Conservation (phyloP, 2,888 invertebrate species). For the Andrena hattorfiana region DNA sequence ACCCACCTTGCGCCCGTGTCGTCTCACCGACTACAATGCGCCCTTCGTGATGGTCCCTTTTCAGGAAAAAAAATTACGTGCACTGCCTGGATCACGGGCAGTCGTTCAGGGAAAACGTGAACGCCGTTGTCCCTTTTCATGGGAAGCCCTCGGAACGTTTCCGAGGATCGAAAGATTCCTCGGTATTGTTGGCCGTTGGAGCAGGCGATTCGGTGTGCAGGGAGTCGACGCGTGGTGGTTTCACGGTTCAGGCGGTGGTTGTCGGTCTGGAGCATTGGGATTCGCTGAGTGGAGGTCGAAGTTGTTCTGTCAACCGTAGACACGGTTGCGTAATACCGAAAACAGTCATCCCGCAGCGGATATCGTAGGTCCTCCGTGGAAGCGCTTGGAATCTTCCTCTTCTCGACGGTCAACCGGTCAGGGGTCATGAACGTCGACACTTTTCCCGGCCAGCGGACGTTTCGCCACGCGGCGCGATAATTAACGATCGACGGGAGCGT, state of each 20-base stretch:
- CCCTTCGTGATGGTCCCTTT: not conserved
- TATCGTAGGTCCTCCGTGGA: not conserved
- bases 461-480: conserved; percentile 39
- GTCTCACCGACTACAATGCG: conserved; percentile 33
- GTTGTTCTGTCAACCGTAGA: conserved; percentile 30
- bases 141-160: not conserved
- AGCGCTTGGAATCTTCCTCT: not conserved
- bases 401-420: not conserved
- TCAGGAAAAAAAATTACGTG: conserved; percentile 24
- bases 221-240: not conserved
- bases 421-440: conserved; percentile 10
- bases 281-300: conserved; percentile 49
- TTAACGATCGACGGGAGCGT: conserved; percentile 52
- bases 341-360: not conserved
- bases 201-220: not conserved
- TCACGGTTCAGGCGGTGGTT: not conserved
- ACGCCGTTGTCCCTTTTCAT: not conserved
- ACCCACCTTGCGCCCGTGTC: conserved; percentile 64
- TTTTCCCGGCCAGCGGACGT: not conserved
- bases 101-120: not conserved
- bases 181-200: conserved; percentile 5
- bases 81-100: not conserved
- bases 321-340: conserved; percentile 4
- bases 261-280: conserved; percentile 21
- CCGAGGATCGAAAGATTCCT: conserved; percentile 24